Evolutionary conservation across 2,797 vertebrate genomes (phyloP).

Genomic region (Lepus oiostolus): DNA sequence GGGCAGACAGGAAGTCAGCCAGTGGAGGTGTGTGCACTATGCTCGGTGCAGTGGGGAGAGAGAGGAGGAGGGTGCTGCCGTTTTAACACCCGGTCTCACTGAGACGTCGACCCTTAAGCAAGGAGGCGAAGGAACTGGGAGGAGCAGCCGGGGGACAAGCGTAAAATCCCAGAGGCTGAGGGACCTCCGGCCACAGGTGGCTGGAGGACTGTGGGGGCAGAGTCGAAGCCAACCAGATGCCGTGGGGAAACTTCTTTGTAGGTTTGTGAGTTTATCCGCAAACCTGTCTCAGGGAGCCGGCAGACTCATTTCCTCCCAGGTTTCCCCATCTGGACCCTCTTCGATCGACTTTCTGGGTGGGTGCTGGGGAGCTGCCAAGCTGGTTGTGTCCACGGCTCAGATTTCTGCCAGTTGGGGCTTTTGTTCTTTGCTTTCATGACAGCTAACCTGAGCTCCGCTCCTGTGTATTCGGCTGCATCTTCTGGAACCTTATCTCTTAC

Average conservation of each 20-base stretch:
- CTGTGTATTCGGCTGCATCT: conserved; percentile 17
- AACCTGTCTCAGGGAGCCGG: not conserved
- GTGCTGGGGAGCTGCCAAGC: not conserved
- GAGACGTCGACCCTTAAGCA: not conserved
- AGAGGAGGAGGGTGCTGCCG: not conserved
- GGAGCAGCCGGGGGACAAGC: not conserved
- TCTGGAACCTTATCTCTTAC: conserved; percentile 44
- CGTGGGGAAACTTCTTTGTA: not conserved
- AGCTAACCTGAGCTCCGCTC: not conserved
- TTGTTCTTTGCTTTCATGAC: conserved; percentile 21
- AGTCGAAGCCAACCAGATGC: not conserved
- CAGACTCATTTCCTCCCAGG: not conserved
- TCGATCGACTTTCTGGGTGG: not conserved
- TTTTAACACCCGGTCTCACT: not conserved
- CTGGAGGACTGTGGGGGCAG: not conserved
- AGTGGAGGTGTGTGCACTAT: not conserved
- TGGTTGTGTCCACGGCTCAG: not conserved
- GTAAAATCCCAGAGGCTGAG: not conserved
- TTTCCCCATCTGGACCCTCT: not conserved
- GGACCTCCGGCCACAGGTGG: not conserved
- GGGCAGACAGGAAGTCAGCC: not conserved
- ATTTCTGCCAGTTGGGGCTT: conserved; percentile 42
- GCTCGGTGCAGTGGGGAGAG: not conserved
- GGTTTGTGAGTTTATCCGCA: not conserved
- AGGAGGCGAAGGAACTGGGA: not conserved